phyloP scores from a whole-genome alignment of 2,113 vertebrate genomes.

The Oceanodroma tethys region DNA sequence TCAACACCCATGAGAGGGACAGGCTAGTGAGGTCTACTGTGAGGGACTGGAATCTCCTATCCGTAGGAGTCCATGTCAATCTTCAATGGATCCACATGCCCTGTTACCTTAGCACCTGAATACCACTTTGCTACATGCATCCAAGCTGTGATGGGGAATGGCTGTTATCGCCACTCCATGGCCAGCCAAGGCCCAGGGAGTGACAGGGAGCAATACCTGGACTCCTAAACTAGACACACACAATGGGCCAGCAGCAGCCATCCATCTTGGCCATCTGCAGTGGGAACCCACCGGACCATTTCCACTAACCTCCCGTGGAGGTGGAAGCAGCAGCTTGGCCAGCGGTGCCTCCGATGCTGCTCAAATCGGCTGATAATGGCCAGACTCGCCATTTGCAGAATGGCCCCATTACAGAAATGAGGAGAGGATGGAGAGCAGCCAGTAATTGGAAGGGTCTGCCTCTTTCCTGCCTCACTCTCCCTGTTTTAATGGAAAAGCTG shows the following conservation, averaged over 20 bases:
- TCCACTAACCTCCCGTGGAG: background rate
- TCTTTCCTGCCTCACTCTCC: background rate
- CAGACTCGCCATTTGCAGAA: background rate
- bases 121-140: background rate
- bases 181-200: background rate
- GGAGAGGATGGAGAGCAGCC: rapidly evolving
- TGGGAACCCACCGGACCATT: rapidly evolving
- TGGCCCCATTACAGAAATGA: background rate
- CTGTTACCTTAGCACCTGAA: background rate
- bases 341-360: rapidly evolving
- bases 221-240: background rate
- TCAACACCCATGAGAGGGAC: background rate
- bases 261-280: background rate
- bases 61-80: background rate
- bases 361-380: rapidly evolving
- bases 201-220: background rate
- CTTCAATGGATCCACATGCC: background rate
- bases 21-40: background rate
- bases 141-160: background rate
- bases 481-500: background rate
- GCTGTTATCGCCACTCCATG: background rate
- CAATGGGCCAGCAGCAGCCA: background rate
- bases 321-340: background rate
- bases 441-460: background rate
- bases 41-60: background rate